Conservation (phyloP, 2,113 vertebrate genomes). For the Seriola rivoliana region DNA sequence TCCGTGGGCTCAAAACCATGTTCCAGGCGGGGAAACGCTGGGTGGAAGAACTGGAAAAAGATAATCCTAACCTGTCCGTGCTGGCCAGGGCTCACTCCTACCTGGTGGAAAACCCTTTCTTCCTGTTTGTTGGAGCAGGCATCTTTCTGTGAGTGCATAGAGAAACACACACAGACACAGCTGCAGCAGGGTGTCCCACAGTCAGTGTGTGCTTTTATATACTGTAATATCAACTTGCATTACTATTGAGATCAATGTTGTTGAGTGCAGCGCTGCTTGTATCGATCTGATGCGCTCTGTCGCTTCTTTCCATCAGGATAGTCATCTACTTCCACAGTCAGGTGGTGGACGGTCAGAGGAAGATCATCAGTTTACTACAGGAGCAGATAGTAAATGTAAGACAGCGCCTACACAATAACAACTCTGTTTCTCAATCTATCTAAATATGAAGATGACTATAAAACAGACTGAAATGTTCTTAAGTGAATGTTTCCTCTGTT, state of each 20-base stretch:
- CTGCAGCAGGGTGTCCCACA: background rate
- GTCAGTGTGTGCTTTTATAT: background rate
- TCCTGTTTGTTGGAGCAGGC: constrained; percentile 86
- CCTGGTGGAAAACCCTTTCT: constrained; percentile 89
- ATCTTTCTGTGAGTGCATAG: constrained; percentile 88
- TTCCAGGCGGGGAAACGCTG: constrained; percentile 87
- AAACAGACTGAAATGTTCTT: background rate
- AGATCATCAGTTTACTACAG: constrained; percentile 89
- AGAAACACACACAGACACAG: background rate
- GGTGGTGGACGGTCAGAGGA: constrained; percentile 90
- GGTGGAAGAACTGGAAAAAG: constrained; percentile 82
- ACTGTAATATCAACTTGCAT: background rate
- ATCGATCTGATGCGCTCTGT: background rate
- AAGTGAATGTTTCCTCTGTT: background rate
- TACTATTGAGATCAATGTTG: background rate
- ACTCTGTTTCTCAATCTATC: background rate
- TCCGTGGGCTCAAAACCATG: constrained; percentile 87
- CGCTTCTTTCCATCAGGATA: constrained; percentile 79
- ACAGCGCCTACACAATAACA: background rate
- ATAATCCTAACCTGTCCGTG: constrained; percentile 82
- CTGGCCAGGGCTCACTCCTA: constrained; percentile 83
- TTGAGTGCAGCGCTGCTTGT: background rate
- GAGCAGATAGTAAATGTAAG: constrained; percentile 93
- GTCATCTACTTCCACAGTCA: constrained; percentile 93
- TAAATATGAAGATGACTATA: background rate